Conservation (phyloP, 2,113 vertebrate genomes). For the Etheostoma cragini region DNA sequence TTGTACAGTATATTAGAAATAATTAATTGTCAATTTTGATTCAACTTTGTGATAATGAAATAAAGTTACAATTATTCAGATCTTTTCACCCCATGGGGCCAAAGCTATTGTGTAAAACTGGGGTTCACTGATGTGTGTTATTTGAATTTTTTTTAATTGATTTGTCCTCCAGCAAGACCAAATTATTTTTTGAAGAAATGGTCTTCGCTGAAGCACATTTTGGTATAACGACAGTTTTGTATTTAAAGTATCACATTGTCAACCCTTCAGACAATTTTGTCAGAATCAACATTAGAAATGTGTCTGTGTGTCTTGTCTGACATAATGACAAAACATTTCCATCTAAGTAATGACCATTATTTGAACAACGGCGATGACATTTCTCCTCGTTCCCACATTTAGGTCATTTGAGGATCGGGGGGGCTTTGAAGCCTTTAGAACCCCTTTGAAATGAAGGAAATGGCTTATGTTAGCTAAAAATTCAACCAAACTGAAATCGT, state of each 20-base stretch:
- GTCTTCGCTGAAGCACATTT: neutral
- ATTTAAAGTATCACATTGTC: neutral
- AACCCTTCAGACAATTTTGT: neutral
- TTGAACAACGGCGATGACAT: constrained; percentile 26
- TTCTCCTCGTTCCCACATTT: constrained; percentile 50
- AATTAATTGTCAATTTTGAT: constrained; percentile 69
- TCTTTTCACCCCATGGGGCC: constrained; percentile 58
- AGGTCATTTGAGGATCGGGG: constrained; percentile 58
- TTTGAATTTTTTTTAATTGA: constrained; percentile 57
- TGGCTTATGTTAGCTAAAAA: constrained; percentile 60
- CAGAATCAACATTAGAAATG: neutral
- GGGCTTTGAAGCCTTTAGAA: constrained; percentile 57
- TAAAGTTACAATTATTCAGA: constrained; percentile 56
- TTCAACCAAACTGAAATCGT: constrained; percentile 58
- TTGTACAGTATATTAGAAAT: constrained; percentile 48
- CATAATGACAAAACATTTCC: neutral
- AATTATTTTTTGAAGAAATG: constrained; percentile 34
- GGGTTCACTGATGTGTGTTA: constrained; percentile 58
- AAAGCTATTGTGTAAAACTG: constrained; percentile 48
- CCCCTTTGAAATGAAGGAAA: constrained; percentile 62
- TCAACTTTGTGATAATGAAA: constrained; percentile 67
- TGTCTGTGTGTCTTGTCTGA: constrained; percentile 10
- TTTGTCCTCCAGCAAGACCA: constrained; percentile 46
- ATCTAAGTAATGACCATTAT: neutral
- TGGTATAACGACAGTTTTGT: neutral